Conservation (phyloP, 2,888 invertebrate genomes). For the Biston betularia region DNA sequence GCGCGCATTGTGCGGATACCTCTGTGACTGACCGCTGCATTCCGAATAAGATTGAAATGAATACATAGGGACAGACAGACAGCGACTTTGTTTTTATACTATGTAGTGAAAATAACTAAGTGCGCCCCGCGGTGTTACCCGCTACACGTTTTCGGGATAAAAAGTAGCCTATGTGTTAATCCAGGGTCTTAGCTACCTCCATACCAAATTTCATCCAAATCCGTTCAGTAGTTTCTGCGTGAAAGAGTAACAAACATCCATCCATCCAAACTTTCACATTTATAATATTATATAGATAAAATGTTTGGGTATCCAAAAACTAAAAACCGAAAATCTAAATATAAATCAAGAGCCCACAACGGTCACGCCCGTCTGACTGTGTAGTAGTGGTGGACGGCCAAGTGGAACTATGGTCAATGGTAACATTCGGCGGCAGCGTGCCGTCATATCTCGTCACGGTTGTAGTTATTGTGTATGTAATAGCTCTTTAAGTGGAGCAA, state of each 20-base stretch:
- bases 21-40: conserved; percentile 4
- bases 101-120: no score
- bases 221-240: no score
- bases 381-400: conserved; percentile 2
- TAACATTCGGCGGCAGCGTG: conserved; percentile 17
- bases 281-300: no score
- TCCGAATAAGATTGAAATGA: conserved; percentile 1
- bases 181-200: no score
- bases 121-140: no score
- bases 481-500: conserved; percentile 9
- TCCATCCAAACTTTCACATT: no score
- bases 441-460: conserved; percentile 26
- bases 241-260: no score
- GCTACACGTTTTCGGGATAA: no score
- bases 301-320: not conserved
- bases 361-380: conserved; percentile 22
- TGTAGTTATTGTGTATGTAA: conserved; percentile 7
- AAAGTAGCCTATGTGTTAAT: no score
- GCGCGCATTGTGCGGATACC: conserved; percentile 13
- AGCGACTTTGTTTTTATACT: no score
- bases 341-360: not conserved
- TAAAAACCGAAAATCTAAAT: not conserved
- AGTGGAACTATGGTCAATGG: conserved; percentile 36
- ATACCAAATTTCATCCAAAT: no score
- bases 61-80: no score